A percentile compares a stretch with the other conserved stretches of the same genome.
phyloP scores from a whole-genome alignment of 2,797 vertebrate species.

The Anguilla pacifica region DNA sequence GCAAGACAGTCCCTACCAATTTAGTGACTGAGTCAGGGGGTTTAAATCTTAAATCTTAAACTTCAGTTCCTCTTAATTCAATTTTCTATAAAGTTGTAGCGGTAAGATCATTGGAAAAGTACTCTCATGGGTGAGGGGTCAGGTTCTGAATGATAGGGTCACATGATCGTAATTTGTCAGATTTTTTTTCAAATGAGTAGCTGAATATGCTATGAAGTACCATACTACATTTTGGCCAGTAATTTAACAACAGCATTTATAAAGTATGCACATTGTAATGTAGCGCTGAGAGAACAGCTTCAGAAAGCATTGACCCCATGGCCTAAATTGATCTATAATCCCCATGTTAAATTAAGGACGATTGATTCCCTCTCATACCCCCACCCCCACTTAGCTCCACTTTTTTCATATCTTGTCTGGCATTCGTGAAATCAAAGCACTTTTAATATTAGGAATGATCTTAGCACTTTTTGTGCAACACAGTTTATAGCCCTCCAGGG shows the following conservation, averaged over 20 bases:
- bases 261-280: background rate
- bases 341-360: constrained; percentile 13
- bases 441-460: constrained; percentile 73
- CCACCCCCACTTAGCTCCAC: constrained; percentile 16
- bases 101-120: background rate
- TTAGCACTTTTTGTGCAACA: constrained; percentile 73
- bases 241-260: background rate
- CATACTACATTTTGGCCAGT: background rate
- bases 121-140: background rate
- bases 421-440: constrained; percentile 73
- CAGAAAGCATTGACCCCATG: constrained; percentile 5
- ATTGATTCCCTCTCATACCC: background rate
- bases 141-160: background rate
- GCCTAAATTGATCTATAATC: constrained; percentile 18
- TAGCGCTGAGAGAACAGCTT: background rate
- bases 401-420: constrained; percentile 65
- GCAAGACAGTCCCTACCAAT: constrained; percentile 47
- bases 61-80: constrained; percentile 48
- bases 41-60: constrained; percentile 42
- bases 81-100: background rate
- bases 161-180: background rate
- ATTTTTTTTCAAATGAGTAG: background rate
- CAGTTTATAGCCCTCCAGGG: constrained; percentile 70
- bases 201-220: background rate
- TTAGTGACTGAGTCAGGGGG: background rate